Conservation (phyloP, 2,113 vertebrate genomes). For the Camelus dromedarius region DNA sequence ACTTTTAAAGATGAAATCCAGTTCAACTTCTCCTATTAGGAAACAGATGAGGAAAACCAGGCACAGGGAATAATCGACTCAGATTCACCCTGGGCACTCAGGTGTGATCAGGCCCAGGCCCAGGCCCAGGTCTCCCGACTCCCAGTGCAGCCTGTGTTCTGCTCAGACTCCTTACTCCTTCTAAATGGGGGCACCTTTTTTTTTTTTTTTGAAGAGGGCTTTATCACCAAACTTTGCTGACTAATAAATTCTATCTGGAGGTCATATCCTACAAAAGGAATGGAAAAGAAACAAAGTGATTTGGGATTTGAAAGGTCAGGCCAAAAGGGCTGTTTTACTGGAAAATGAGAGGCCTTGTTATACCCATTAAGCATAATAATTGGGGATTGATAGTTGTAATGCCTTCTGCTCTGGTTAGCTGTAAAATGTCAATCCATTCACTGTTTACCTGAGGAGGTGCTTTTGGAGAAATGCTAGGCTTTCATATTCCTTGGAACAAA, state of each 20-base stretch:
- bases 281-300: constrained; percentile 11
- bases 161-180: background rate
- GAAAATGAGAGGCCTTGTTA: constrained; percentile 39
- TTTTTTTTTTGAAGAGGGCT: background rate
- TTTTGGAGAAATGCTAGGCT: constrained; percentile 59
- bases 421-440: constrained; percentile 45
- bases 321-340: background rate
- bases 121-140: rapidly evolving
- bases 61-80: background rate
- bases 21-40: background rate
- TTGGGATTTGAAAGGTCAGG: constrained; percentile 40
- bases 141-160: rapidly evolving
- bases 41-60: background rate
- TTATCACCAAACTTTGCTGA: background rate
- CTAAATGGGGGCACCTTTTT: background rate
- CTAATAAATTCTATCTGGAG: background rate
- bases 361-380: background rate
- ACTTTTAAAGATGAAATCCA: background rate
- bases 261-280: background rate
- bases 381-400: constrained; percentile 7
- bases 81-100: background rate
- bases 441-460: constrained; percentile 17
- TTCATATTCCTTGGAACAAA: constrained; percentile 74
- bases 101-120: background rate
- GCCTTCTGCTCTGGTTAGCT: constrained; percentile 53